These are phyloP conservation scores for Gouania willdenowi DNA, from an alignment of 2,797 vertebrate genomes.

Conservation along the genomic window DNA sequence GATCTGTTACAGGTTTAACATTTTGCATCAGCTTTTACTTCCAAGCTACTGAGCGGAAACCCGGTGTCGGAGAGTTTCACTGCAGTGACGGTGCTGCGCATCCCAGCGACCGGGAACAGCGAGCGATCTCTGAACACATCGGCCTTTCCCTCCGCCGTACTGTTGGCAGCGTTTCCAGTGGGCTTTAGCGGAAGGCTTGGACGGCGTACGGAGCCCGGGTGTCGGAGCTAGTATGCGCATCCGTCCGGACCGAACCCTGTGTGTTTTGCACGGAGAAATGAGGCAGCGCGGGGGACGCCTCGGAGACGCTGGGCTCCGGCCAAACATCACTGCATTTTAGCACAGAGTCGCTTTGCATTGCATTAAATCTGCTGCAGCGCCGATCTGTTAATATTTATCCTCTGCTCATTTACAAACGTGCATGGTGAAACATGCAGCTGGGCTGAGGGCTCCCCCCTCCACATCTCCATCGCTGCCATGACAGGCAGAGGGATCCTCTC, in stretches of 20 bases:
- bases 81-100: constrained; percentile 45
- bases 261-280: constrained; percentile 69
- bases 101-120: constrained; percentile 62
- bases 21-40: constrained; percentile 17
- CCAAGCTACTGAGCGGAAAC: constrained; percentile 17
- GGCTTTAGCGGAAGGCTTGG: constrained; percentile 32
- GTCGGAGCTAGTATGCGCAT: constrained; percentile 41
- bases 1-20: too few species aligned
- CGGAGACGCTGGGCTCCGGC: constrained; percentile 73
- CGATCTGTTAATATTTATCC: constrained; percentile 2
- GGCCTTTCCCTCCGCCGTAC: constrained; percentile 43
- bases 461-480: constrained; percentile 71
- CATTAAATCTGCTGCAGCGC: constrained; percentile 47
- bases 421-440: constrained; percentile 63
- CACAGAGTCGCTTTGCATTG: constrained; percentile 39
- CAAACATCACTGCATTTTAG: constrained; percentile 71
- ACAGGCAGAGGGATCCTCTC: constrained; percentile 72
- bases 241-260: constrained; percentile 54
- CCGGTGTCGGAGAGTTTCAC: accelerated
- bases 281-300: constrained; percentile 69
- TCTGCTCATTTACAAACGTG: constrained; percentile 30
- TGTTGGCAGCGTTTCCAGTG: constrained; percentile 33
- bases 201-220: constrained; percentile 43
- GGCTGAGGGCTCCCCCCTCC: constrained; percentile 65
- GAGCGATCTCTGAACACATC: constrained; percentile 47